Base-by-base conservation (phyloP, 64 coral and sea anemone species). In the Porites australiensis region DNA sequence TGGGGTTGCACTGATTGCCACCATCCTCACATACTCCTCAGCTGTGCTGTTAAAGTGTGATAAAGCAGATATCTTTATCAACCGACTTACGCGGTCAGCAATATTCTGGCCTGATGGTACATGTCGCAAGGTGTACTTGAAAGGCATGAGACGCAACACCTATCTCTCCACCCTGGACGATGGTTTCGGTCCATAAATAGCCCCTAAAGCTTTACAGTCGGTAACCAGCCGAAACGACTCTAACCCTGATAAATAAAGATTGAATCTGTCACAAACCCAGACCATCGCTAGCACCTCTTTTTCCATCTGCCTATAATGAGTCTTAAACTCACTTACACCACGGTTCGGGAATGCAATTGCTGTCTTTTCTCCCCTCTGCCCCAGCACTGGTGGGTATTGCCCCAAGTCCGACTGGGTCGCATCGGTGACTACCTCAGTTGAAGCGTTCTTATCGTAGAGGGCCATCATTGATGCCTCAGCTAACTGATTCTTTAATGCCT, bases 21-120 rank as follows among this genome's bases (percentile, higher is more conserved):
- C 58, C 50, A 92, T 88, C 27, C 85, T 27, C 44, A 96, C 58
- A 67, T 76, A 92, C 12, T 92, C 83, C 20, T 92, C 84, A 50
- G 89, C 51, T 62, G 16, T n/a, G 27, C 19, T 77, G 11, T 68
- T 27, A 14, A 16, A 14, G 3, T 78, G 73, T 51, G 62, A 47
- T 54, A 20, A 12, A 72, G 27, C 68, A 21, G 53, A 15, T 12
- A 59, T 51, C 16, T 45, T 79, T 11, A 45, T 91, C 23, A 91
- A 37, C 45, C 89, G 89, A 70, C 75, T 82, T 22, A 76, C 44
- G 2, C 19, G 76, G 58, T 84, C 89, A 48, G 79, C 89, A 51
- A 84, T 64, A 20, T 91, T 91, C 37, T 64, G 23, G 14, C 55
- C 66, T 21, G 77, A 79, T 13, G 79, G 55, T 67, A 84, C 21